Percentiles rank a stretch among this genome's conserved stretches.
Evolutionary conservation across 2,113 vertebrate species (phyloP).

Genomic region (Plotosus lineatus): DNA sequence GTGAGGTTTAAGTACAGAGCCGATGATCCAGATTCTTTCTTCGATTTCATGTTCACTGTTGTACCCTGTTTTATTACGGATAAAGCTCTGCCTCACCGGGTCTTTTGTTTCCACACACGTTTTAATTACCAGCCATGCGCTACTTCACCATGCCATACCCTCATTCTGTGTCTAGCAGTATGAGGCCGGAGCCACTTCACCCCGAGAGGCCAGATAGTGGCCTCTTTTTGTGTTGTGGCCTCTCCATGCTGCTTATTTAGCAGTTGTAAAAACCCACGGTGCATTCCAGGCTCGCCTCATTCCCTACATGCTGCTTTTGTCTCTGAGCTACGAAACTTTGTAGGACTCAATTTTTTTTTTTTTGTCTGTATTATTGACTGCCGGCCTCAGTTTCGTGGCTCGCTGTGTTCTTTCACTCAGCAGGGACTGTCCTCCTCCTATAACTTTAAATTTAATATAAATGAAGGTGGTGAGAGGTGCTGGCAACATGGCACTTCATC

Average conservation of each 20-base stretch:
- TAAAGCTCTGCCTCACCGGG: not conserved
- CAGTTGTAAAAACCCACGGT: conserved; percentile 65
- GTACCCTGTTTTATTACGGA: not conserved
- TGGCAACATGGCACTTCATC: conserved; percentile 1
- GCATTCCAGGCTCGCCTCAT: conserved; percentile 65
- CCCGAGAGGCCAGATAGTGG: conserved; percentile 60
- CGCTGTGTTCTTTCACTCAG: not conserved
- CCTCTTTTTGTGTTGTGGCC: conserved; percentile 69
- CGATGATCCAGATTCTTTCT: not conserved
- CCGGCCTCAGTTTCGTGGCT: conserved; percentile 3
- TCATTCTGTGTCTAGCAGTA: conserved; percentile 45
- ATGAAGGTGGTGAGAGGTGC: not conserved
- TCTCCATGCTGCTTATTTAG: conserved; percentile 69
- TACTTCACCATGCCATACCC: conserved; percentile 27
- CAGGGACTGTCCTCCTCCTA: not conserved
- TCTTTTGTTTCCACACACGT: not conserved
- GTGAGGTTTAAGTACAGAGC: not conserved
- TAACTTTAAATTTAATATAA: conserved; percentile 1
- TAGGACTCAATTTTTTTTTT: not conserved
- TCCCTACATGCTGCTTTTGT: conserved; percentile 68
- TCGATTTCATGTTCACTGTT: not conserved
- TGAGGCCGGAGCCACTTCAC: conserved; percentile 39
- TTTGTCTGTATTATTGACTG: conserved; percentile 8
- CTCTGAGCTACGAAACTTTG: conserved; percentile 43
- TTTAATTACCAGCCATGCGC: conserved; percentile 9